Evolutionary conservation across 2,113 vertebrate genomes (phyloP).

Genomic region (Solea solea): DNA sequence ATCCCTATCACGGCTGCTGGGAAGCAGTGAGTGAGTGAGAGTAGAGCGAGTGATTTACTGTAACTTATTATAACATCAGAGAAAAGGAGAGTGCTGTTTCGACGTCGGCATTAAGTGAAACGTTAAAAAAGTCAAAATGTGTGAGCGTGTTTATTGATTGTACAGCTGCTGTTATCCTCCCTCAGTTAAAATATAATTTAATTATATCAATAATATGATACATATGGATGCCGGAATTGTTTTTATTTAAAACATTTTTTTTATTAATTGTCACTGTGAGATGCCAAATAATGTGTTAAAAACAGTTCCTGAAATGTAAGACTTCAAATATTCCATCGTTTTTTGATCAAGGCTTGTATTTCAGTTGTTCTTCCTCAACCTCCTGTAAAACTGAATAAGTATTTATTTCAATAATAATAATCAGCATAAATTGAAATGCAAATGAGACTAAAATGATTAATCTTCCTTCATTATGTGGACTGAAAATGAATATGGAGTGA

Average conservation of each 20-base stretch:
- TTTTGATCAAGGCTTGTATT: slow-evolving; percentile 37
- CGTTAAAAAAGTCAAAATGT: background rate
- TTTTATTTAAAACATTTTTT: background rate
- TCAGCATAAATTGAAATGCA: slow-evolving; percentile 54
- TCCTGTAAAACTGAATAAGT: slow-evolving; percentile 29
- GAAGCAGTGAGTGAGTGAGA: background rate
- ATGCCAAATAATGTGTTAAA: slow-evolving; percentile 15
- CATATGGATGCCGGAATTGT: background rate
- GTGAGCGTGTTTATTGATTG: background rate
- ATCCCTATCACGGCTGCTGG: background rate
- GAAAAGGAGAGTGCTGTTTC: background rate
- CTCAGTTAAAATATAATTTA: background rate
- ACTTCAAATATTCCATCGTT: slow-evolving; percentile 11
- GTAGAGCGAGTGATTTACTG: background rate
- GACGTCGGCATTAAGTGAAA: background rate
- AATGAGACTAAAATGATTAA: slow-evolving; percentile 40
- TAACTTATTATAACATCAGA: background rate
- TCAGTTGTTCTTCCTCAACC: slow-evolving; percentile 13
- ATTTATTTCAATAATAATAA: background rate
- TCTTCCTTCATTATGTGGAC: slow-evolving; percentile 9
- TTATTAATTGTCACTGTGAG: background rate
- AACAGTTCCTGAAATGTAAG: slow-evolving; percentile 5
- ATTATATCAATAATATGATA: slow-evolving; percentile 4
- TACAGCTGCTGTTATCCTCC: background rate
- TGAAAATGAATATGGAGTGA: slow-evolving; percentile 28